Percentiles rank a stretch among this genome's conserved stretches.
Conservation (phyloP, 2,113 vertebrate species). For the Tapirus terrestris region DNA sequence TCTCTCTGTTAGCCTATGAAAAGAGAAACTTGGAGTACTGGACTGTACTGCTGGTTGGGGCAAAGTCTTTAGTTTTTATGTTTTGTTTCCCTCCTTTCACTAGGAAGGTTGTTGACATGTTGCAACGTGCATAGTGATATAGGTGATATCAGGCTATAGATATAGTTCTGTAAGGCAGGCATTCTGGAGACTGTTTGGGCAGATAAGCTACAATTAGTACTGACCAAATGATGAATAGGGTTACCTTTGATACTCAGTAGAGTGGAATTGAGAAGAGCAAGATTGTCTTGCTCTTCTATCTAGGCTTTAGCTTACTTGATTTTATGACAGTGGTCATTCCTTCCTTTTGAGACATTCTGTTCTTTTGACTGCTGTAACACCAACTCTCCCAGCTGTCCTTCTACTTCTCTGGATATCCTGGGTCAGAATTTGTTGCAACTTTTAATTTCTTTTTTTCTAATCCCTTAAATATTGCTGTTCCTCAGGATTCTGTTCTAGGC, state of each 20-base stretch:
- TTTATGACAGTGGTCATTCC: neutral
- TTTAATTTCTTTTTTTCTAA: conserved; percentile 42
- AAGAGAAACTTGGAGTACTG: neutral
- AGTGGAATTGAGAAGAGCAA: neutral
- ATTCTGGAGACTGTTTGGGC: neutral
- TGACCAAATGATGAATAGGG: neutral
- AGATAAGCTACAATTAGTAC: neutral
- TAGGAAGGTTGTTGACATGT: neutral
- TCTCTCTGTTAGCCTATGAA: neutral
- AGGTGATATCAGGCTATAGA: neutral
- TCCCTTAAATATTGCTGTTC: conserved; percentile 57
- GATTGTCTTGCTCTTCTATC: too few relatives aligned
- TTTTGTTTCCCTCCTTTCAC: neutral
- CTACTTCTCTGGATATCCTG: conserved; percentile 9
- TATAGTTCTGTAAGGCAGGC: neutral
- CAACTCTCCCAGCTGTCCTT: neutral
- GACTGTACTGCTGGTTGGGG: neutral
- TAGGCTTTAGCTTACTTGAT: neutral
- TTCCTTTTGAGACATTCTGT: neutral
- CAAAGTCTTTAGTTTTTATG: neutral
- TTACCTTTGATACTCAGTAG: neutral
- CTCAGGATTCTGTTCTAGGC: conserved; percentile 50
- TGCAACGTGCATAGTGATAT: neutral
- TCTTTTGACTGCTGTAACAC: neutral
- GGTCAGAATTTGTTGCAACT: conserved; percentile 2